Conservation (phyloP, 2,113 vertebrate species). For the Ceyx margarethae region DNA sequence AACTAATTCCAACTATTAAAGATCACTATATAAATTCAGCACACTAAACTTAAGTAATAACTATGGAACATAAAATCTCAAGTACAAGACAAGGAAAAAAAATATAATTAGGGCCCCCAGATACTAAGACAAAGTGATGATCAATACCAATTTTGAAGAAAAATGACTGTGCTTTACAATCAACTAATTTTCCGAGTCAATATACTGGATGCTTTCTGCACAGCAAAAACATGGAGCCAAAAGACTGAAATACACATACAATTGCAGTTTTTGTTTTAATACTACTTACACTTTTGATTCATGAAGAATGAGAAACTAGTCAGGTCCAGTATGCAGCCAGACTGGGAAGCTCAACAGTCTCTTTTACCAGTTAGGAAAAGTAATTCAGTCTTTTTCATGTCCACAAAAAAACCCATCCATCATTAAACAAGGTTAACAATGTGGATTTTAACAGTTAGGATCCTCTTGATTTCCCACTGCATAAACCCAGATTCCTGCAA, state of each 20-base stretch:
- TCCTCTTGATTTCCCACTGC: not conserved
- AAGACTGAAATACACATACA: not conserved
- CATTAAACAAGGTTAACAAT: not conserved
- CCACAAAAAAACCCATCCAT: fast-evolving
- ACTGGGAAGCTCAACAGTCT: not conserved
- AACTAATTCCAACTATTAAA: not conserved
- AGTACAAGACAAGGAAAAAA: not conserved
- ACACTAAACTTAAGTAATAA: not conserved
- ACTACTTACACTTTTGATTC: not conserved
- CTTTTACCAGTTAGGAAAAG: not conserved
- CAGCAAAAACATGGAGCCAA: not conserved
- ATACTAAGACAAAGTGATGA: not conserved
- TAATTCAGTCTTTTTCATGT: not conserved
- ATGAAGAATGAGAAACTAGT: not conserved
- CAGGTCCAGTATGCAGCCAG: fast-evolving
- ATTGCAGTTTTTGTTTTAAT: not conserved
- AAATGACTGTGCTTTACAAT: not conserved
- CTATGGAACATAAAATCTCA: not conserved
- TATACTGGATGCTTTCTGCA: not conserved
- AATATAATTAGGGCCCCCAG: not conserved
- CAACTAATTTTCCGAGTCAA: not conserved
- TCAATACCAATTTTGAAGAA: not conserved
- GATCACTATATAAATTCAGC: not conserved
- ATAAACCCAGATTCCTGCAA: not conserved
- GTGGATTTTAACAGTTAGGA: not conserved